Percentiles rank a stretch among this genome's conserved stretches.
Conservation (phyloP, 2,888 invertebrate genomes). For the Graphium colonna region DNA sequence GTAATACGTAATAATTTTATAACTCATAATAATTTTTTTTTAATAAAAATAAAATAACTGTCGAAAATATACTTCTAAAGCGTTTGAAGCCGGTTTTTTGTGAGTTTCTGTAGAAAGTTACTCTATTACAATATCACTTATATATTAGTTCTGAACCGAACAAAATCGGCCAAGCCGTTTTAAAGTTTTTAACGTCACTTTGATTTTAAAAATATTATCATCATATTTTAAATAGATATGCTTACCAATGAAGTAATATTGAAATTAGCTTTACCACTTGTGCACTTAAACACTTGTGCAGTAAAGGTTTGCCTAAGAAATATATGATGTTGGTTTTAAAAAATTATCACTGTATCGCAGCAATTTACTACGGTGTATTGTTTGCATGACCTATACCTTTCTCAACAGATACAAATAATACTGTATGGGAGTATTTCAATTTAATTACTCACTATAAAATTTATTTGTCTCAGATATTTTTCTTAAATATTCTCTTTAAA, state of each 20-base stretch:
- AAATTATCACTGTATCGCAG: conserved; percentile 38
- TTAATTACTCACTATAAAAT: too few species aligned
- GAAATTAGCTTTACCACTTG: conserved; percentile 33
- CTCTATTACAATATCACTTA: too few species aligned
- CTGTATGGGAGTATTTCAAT: conserved; percentile 37
- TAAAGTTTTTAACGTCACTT: not conserved
- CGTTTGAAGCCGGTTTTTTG: too few species aligned
- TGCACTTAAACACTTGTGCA: conserved; percentile 35
- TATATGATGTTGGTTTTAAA: conserved; percentile 37
- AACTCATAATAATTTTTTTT: too few species aligned
- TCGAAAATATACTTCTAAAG: too few species aligned
- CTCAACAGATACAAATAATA: conserved; percentile 41
- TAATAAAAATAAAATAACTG: too few species aligned
- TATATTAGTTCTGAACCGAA: too few species aligned
- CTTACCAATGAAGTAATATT: conserved; percentile 38
- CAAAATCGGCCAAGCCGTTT: too few species aligned
- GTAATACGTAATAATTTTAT: too few species aligned
- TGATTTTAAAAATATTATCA: not conserved
- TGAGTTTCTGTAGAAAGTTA: too few species aligned
- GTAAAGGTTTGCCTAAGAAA: conserved; percentile 30
- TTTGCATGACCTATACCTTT: conserved; percentile 40
- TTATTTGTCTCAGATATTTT: too few species aligned
- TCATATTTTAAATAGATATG: conserved; percentile 28
- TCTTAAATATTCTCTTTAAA: too few species aligned
- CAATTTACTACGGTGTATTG: conserved; percentile 39